These are phyloP conservation scores for Creontiades dilutus DNA, from an alignment of 2,888 invertebrate genomes.

Conservation along the genomic window DNA sequence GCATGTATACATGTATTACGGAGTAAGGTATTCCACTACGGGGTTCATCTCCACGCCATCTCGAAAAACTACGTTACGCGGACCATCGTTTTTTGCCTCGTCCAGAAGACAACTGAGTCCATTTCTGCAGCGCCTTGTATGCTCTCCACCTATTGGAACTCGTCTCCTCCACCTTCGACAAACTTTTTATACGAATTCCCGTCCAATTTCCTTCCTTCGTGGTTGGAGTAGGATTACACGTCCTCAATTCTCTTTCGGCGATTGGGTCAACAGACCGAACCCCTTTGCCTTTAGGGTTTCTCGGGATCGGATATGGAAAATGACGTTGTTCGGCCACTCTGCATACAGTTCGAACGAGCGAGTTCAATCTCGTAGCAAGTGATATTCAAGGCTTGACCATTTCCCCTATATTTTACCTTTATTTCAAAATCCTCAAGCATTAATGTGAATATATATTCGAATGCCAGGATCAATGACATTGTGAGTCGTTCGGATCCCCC, in stretches of 20 bases:
- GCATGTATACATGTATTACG: too few species aligned
- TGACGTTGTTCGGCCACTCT: not conserved
- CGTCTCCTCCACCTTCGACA: not conserved
- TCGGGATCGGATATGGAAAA: not conserved
- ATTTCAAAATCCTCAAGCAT: too few species aligned
- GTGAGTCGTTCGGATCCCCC: too few species aligned
- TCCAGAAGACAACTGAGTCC: not conserved
- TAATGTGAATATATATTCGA: too few species aligned
- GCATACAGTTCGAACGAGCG: not conserved
- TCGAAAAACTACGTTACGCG: not conserved
- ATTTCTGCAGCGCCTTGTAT: not conserved
- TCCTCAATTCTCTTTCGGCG: slow-evolving; percentile 8
- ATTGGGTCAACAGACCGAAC: slow-evolving; percentile 20
- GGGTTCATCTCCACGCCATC: not conserved
- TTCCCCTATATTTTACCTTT: not conserved
- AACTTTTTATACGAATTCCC: slow-evolving; percentile 30
- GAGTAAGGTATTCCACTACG: not conserved
- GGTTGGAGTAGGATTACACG: slow-evolving; percentile 25
- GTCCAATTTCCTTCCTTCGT: slow-evolving; percentile 12
- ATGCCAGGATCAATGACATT: too few species aligned
- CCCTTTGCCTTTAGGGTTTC: not conserved
- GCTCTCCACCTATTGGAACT: slow-evolving; percentile 8
- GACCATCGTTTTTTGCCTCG: slow-evolving; percentile 7
- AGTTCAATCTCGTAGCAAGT: not conserved
- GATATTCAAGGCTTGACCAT: not conserved